These are phyloP conservation scores for Trichonephila clavata DNA, from an alignment of 1,140 invertebrate genomes.

Conservation along the genomic window DNA sequence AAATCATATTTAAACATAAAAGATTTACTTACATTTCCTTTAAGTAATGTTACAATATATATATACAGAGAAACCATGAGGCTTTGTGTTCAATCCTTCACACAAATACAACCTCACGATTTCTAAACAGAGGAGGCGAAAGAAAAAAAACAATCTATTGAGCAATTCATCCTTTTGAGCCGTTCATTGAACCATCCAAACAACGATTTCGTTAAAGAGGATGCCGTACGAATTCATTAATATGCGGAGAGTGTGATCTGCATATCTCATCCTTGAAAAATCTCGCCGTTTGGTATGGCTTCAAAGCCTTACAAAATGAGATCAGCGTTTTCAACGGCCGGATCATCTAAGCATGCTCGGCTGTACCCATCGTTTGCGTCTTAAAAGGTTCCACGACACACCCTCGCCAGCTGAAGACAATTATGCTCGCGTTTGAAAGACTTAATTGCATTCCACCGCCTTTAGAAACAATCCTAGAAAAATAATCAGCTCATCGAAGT, in stretches of 20 bases:
- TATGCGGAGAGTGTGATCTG: background rate
- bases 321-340: background rate
- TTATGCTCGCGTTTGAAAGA: background rate
- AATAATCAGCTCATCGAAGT: no score
- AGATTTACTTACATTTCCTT: no score
- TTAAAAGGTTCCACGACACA: background rate
- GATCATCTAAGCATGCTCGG: background rate
- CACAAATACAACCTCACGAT: no score
- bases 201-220: background rate
- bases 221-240: background rate
- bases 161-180: background rate
- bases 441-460: background rate
- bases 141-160: background rate
- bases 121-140: no score
- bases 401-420: background rate
- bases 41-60: no score
- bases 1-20: no score
- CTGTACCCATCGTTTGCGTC: background rate
- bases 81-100: no score
- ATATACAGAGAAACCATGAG: no score
- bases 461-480: background rate
- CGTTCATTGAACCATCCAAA: background rate
- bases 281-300: background rate
- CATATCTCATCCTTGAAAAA: background rate
- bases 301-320: conserved; percentile 4